Evolutionary conservation across 2,888 invertebrate species (phyloP).

Genomic region (Timema podura): DNA sequence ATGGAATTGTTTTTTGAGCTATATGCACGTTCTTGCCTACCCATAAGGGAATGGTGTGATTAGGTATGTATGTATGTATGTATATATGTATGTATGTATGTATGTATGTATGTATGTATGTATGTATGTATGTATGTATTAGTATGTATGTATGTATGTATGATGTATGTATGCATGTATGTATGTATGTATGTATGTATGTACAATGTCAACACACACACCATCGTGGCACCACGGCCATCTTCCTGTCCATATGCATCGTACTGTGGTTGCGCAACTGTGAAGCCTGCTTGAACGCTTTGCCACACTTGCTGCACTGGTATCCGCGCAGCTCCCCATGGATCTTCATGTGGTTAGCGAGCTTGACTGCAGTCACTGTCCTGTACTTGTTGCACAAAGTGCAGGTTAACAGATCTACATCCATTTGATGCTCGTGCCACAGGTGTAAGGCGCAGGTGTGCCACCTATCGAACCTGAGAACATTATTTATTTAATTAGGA

Average conservation of each 20-base stretch:
- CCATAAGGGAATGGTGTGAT: no score
- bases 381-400: constrained; percentile 28
- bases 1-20: no score
- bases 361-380: constrained; percentile 42
- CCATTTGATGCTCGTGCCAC: constrained; percentile 50
- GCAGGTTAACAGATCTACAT: constrained; percentile 29
- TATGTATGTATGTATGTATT: no score
- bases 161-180: no score
- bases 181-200: no score
- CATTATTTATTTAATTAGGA: background rate
- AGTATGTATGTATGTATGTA: no score
- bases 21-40: no score
- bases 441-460: constrained; percentile 62
- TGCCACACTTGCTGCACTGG: constrained; percentile 53
- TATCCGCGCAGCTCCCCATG: constrained; percentile 53
- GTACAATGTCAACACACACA: no score
- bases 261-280: constrained; percentile 60
- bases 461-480: constrained; percentile 47
- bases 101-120: no score
- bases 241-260: constrained; percentile 45
- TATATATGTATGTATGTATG: no score
- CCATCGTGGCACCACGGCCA: background rate
- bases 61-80: no score
- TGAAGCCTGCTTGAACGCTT: constrained; percentile 57
- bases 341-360: constrained; percentile 60